Percentiles rank a stretch among this genome's conserved stretches.
These are phyloP conservation scores for Microlaimidae sp. DNA, from an alignment of 2,888 invertebrate species.

Conservation along the genomic window DNA sequence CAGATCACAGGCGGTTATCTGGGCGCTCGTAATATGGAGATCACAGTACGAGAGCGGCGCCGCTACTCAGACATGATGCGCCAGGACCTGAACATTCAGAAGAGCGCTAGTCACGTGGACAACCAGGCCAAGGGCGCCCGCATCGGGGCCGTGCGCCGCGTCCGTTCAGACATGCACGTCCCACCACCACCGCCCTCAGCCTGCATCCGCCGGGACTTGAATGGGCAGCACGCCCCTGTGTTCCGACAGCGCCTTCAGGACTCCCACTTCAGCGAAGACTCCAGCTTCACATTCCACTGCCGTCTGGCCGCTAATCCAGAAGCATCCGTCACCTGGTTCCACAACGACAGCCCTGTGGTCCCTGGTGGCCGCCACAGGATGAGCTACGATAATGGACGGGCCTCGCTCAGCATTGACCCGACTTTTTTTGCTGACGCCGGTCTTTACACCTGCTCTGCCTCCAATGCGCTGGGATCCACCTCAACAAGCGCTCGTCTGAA, in stretches of 20 bases:
- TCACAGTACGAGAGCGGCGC: slow-evolving; percentile 29
- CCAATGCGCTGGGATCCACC: slow-evolving; percentile 52
- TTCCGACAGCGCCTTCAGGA: slow-evolving; percentile 78
- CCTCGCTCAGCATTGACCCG: slow-evolving; percentile 58
- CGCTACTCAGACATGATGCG: slow-evolving; percentile 14
- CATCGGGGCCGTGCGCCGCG: background rate
- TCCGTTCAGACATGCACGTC: background rate
- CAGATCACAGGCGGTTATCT: slow-evolving; percentile 26
- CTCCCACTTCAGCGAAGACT: slow-evolving; percentile 60
- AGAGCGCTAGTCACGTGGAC: background rate
- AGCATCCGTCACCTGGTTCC: slow-evolving; percentile 61
- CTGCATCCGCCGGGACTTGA: background rate
- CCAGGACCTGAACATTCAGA: slow-evolving; percentile 6
- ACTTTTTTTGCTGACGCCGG: slow-evolving; percentile 68
- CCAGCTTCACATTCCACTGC: slow-evolving; percentile 58
- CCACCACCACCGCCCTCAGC: background rate
- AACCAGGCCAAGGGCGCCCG: background rate
- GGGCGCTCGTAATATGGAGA: slow-evolving; percentile 28
- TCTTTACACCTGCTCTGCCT: slow-evolving; percentile 79
- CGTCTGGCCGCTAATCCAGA: slow-evolving; percentile 70
- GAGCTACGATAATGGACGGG: slow-evolving; percentile 39
- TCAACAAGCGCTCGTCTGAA: slow-evolving; percentile 40
- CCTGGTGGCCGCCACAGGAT: slow-evolving; percentile 20
- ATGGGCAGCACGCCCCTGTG: too few species aligned
- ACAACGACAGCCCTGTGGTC: slow-evolving; percentile 30